A percentile compares a stretch with the other conserved stretches of the same genome.
These are phyloP conservation scores for Cryptoblepharus egeriae DNA, from an alignment of 2,797 vertebrate genomes.

Conservation along the genomic window DNA sequence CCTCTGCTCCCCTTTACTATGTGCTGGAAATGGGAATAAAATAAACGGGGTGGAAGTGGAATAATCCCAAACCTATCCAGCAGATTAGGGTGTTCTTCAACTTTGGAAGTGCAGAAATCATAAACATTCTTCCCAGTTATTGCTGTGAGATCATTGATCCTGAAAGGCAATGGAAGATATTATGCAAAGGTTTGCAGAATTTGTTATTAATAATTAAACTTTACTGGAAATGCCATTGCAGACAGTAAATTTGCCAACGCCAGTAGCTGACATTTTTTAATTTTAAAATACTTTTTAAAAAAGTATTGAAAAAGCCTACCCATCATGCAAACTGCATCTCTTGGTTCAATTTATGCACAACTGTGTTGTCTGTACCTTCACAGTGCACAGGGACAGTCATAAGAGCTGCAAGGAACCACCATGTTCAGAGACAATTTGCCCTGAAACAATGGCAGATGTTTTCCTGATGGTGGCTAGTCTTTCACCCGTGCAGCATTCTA, in stretches of 20 bases:
- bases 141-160: background rate
- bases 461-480: too few relatives aligned
- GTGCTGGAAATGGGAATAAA: accelerated
- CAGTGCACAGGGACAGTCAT: background rate
- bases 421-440: background rate
- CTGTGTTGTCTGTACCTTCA: too few relatives aligned
- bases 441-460: too few relatives aligned
- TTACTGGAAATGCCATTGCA: background rate
- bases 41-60: background rate
- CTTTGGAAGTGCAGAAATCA: too few relatives aligned
- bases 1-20: background rate
- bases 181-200: background rate
- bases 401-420: too few relatives aligned
- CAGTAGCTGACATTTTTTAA: background rate
- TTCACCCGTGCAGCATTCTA: too few relatives aligned
- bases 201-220: background rate
- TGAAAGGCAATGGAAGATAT: background rate
- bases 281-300: too few relatives aligned
- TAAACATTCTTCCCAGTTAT: background rate
- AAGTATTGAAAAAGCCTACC: background rate
- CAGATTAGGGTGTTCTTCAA: background rate
- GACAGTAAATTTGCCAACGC: background rate
- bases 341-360: background rate
- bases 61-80: background rate
- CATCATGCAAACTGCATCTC: background rate